Evolutionary conservation across 1,140 invertebrate genomes (phyloP), one percentile per base, ranked within the genome.

Genomic region (Lamellibrachia luymesi): DNA sequence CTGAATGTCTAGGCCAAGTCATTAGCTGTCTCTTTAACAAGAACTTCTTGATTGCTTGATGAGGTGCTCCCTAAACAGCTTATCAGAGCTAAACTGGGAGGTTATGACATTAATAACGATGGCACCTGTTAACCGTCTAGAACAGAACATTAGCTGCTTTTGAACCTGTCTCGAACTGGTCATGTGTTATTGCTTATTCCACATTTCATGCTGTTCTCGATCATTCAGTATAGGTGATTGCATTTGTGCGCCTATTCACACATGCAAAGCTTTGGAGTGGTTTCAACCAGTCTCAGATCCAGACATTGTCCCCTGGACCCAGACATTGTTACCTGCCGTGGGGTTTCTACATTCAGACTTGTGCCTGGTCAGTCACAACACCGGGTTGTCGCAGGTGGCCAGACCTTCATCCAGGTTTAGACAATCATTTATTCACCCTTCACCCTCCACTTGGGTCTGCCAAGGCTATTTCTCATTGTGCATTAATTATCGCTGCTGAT

Each of bases 161-260:
- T 80, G 64, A 80, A 10, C 64, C 52, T 8, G 6, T 1, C 13
- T 10, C 64, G 64, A 22, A 22, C 38, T 38, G 38, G 38, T 38
- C 17, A 4, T 22, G 64, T 2, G 6, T 80, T 80, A 80, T 80
- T 80, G 64, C 64, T 80, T 80, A 80, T 80, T 80, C 64, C 13
- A 80, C 64, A 80, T 80, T 22, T 80, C 64, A 80, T 22, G 64
- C 64, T 80, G 64, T 80, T 80, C 13, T 10, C 17, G 17, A 80
- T 80, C 64, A 80, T 80, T 80, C 64, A 80, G 64, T 80, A 80
- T 80, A 22, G 64, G 64, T 80, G 64, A 80, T 80, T 80, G 64
- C 13, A 80, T 80, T 80, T 80, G 64, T 22, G 25, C 13, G 64
- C 17, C 64, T 80, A 17, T 80, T 80, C 64, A 17, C 25, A 10